Percentiles rank a stretch among this genome's conserved stretches.
Evolutionary conservation across 2,888 invertebrate genomes (phyloP).

Genomic region (Adineta ricciae): DNA sequence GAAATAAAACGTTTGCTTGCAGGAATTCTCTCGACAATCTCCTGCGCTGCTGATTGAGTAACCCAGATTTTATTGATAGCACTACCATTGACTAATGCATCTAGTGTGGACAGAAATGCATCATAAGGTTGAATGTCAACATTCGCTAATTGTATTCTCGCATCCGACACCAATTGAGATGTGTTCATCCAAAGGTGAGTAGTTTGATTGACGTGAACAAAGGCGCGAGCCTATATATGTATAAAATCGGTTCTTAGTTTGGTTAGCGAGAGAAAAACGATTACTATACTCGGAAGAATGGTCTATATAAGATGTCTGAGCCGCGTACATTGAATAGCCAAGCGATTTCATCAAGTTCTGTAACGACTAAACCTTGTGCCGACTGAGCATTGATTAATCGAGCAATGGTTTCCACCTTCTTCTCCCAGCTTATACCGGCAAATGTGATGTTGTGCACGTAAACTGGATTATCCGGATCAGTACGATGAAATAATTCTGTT

Average conservation of each 20-base stretch:
- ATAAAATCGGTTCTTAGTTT: too few relatives aligned
- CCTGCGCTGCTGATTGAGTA: not conserved
- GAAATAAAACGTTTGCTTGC: not conserved
- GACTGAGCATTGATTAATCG: slow-evolving; percentile 60
- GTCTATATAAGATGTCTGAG: slow-evolving; percentile 75
- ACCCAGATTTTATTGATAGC: slow-evolving; percentile 19
- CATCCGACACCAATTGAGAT: not conserved
- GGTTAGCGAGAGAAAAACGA: too few relatives aligned
- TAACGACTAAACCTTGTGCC: slow-evolving; percentile 61
- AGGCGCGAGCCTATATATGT: not conserved
- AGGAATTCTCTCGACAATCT: not conserved
- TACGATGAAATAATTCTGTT: slow-evolving; percentile 41
- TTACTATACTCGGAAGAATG: slow-evolving; percentile 53
- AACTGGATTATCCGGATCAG: slow-evolving; percentile 50
- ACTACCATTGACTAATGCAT: not conserved
- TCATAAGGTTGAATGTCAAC: not conserved
- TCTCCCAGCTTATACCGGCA: slow-evolving; percentile 38
- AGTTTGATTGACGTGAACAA: not conserved
- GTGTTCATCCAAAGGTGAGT: not conserved
- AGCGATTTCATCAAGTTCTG: slow-evolving; percentile 74
- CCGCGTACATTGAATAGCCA: slow-evolving; percentile 79
- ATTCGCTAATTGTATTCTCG: not conserved
- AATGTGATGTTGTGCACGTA: slow-evolving; percentile 39
- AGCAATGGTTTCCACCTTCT: slow-evolving; percentile 62
- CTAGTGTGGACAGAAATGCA: not conserved